These are phyloP conservation scores for Lasioglossum albipes DNA, from an alignment of 1,140 invertebrate genomes.

Conservation along the genomic window DNA sequence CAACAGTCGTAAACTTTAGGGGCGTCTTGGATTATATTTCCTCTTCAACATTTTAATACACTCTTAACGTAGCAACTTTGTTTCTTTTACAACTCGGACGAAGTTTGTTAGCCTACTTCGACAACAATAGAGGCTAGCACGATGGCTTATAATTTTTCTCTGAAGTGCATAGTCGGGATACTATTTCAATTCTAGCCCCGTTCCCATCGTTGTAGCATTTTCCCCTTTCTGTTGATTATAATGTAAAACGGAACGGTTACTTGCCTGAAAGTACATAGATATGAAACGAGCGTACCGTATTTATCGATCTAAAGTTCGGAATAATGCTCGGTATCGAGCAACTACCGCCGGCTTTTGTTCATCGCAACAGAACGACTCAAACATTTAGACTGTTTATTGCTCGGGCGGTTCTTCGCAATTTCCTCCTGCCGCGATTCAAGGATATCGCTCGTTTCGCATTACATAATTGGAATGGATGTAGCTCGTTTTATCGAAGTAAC, in stretches of 20 bases:
- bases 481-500: neutral
- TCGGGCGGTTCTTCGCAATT: neutral
- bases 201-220: conserved; percentile 31
- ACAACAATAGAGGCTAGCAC: neutral
- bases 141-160: conserved; percentile 49
- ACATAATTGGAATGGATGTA: neutral
- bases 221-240: conserved; percentile 9
- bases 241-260: conserved; percentile 45
- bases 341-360: conserved; percentile 16
- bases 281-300: conserved; percentile 36
- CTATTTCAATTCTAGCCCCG: conserved; percentile 40
- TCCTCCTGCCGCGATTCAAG: conserved; percentile 8
- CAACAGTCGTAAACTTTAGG: neutral
- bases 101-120: neutral
- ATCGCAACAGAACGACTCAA: neutral
- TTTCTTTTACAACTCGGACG: no score
- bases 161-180: neutral
- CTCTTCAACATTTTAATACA: neutral
- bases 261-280: conserved; percentile 27
- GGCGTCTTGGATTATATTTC: neutral
- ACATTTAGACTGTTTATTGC: conserved; percentile 8
- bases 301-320: conserved; percentile 53
- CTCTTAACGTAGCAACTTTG: conserved; percentile 11
- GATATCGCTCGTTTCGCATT: conserved; percentile 1
- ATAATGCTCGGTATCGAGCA: conserved; percentile 36